A percentile compares a stretch with the other conserved stretches of the same genome.
Conservation (phyloP, 2,888 invertebrate genomes). For the Tachystola acroxantha region DNA sequence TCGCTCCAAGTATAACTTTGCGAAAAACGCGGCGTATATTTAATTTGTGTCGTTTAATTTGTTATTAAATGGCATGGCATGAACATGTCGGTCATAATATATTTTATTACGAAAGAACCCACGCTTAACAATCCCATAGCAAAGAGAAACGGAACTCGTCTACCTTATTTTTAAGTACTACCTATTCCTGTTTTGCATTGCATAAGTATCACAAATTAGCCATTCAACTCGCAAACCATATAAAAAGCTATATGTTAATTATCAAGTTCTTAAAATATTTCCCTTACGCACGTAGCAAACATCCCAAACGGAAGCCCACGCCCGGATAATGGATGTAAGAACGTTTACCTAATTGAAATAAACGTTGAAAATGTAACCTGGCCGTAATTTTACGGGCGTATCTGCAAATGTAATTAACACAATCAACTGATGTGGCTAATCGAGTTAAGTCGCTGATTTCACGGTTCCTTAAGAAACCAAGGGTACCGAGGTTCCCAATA, state of each 20-base stretch:
- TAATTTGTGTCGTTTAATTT: background rate
- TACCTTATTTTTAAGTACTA: no score
- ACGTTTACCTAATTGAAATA: slow-evolving; percentile 20
- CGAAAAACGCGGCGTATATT: slow-evolving; percentile 7
- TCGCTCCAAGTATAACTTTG: slow-evolving; percentile 20
- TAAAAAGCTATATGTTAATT: no score
- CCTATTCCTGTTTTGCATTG: no score
- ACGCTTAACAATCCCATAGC: background rate
- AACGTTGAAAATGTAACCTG: slow-evolving; percentile 19
- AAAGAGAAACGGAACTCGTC: background rate
- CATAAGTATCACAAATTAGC: no score
- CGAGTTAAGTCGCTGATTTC: slow-evolving; percentile 34
- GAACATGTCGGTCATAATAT: background rate
- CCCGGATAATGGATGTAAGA: background rate
- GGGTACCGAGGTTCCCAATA: slow-evolving; percentile 19
- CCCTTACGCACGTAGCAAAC: no score
- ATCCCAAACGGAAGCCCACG: no score
- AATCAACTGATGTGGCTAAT: slow-evolving; percentile 34
- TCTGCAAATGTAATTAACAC: slow-evolving; percentile 28
- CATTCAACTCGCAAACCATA: no score
- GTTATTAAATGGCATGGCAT: slow-evolving; percentile 5
- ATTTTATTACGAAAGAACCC: background rate
- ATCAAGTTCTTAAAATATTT: no score
- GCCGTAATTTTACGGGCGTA: slow-evolving; percentile 22
- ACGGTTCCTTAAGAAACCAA: slow-evolving; percentile 28